Conservation (phyloP, 2,797 vertebrate species). For the Molossus alvarezi region DNA sequence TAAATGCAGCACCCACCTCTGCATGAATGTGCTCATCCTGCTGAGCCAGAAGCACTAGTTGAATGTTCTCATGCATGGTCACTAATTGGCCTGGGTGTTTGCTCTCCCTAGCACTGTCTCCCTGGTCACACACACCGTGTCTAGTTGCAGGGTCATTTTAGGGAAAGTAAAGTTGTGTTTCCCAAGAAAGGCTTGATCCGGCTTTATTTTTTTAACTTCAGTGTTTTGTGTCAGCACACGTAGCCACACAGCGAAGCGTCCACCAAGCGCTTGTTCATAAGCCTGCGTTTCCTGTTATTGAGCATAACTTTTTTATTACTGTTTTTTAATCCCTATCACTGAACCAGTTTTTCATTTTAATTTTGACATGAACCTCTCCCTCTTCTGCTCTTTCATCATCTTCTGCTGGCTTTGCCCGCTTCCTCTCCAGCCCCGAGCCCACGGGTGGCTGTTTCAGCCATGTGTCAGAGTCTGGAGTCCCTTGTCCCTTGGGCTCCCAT, state of each 20-base stretch:
- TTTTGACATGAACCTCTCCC: background rate
- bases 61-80: background rate
- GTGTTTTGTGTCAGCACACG: background rate
- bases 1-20: background rate
- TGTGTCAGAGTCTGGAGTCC: background rate
- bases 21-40: background rate
- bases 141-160: too few relatives aligned
- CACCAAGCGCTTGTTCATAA: background rate
- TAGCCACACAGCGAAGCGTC: background rate
- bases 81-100: background rate
- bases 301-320: background rate
- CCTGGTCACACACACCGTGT: background rate
- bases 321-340: background rate
- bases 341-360: constrained; percentile 43
- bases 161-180: background rate
- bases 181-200: constrained; percentile 7
- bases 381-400: background rate
- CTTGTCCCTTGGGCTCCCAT: background rate
- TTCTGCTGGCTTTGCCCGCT: background rate
- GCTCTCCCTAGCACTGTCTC: background rate
- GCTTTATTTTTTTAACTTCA: background rate
- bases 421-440: background rate
- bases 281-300: background rate
- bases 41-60: background rate
- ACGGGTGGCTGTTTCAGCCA: too few relatives aligned